These are phyloP conservation scores for Sebastes schlegelii DNA, from an alignment of 2,113 vertebrate species.

Conservation along the genomic window DNA sequence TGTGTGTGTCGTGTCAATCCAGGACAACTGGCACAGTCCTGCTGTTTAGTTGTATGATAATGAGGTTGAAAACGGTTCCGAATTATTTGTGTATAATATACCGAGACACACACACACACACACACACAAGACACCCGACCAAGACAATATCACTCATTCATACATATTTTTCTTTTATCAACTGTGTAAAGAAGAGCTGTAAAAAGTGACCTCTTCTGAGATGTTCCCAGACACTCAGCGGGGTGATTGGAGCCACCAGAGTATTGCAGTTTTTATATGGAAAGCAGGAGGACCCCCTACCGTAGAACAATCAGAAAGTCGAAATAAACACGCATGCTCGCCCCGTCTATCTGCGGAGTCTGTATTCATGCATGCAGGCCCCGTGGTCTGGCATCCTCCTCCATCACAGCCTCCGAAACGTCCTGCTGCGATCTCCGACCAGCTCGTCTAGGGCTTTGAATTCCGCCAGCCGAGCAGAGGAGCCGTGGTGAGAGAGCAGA, in stretches of 20 bases:
- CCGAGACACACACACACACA: too few relatives aligned
- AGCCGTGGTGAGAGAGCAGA: conserved; percentile 8
- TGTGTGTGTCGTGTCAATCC: neutral
- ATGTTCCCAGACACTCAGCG: conserved; percentile 7
- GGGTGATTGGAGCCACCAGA: neutral
- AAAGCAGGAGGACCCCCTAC: conserved; percentile 26
- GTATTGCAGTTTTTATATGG: conserved; percentile 23
- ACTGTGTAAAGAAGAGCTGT: neutral
- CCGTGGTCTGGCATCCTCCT: conserved; percentile 34
- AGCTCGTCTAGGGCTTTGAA: conserved; percentile 30
- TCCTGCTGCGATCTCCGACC: conserved; percentile 45
- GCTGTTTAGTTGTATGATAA: neutral
- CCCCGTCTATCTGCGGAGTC: neutral
- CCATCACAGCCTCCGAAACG: conserved; percentile 37
- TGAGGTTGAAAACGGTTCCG: neutral
- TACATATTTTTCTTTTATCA: conserved; percentile 11
- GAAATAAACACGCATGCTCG: conserved; percentile 11
- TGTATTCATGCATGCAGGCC: conserved; percentile 34
- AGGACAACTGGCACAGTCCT: neutral
- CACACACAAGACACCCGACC: neutral
- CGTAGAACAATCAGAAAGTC: conserved; percentile 9
- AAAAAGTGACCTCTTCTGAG: conserved; percentile 14
- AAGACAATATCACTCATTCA: neutral
- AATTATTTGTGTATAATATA: neutral
- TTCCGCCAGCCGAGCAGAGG: conserved; percentile 28